Conservation (phyloP, 2,888 invertebrate species). For the Antheraea assamensis region DNA sequence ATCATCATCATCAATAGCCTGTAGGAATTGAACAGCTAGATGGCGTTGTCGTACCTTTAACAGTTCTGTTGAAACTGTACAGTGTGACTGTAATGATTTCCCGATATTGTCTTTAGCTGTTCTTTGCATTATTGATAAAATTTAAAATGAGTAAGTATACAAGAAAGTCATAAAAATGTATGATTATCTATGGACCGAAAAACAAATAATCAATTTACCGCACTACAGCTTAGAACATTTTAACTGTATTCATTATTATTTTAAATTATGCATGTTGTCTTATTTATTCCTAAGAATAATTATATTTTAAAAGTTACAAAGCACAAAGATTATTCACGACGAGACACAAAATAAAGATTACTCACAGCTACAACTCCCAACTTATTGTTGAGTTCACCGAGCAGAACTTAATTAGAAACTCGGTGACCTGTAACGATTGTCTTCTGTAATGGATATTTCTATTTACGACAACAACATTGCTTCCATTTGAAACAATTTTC, state of each 20-base stretch:
- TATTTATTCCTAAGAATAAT: neutral
- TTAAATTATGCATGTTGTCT: neutral
- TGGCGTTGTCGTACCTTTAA: too few relatives aligned
- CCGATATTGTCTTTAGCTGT: too few relatives aligned
- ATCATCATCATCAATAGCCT: too few relatives aligned
- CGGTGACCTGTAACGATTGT: conserved; percentile 53
- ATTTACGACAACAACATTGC: conserved; percentile 53
- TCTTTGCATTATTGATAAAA: too few relatives aligned
- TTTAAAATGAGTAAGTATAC: too few relatives aligned
- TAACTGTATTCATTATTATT: neutral
- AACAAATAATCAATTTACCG: too few relatives aligned
- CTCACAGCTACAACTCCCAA: conserved; percentile 19
- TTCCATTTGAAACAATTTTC: conserved; percentile 44
- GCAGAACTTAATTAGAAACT: conserved; percentile 54
- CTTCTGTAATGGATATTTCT: conserved; percentile 43
- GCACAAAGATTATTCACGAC: neutral
- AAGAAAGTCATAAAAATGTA: too few relatives aligned
- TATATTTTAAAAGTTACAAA: neutral
- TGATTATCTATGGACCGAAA: too few relatives aligned
- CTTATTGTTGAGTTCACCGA: conserved; percentile 48
- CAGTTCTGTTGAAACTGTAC: too few relatives aligned
- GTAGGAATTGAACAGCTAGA: too few relatives aligned
- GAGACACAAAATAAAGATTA: neutral
- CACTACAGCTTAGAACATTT: neutral
- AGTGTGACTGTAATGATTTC: too few relatives aligned